Evolutionary conservation across 2,113 vertebrate species (phyloP).

Genomic region (Pica pica): DNA sequence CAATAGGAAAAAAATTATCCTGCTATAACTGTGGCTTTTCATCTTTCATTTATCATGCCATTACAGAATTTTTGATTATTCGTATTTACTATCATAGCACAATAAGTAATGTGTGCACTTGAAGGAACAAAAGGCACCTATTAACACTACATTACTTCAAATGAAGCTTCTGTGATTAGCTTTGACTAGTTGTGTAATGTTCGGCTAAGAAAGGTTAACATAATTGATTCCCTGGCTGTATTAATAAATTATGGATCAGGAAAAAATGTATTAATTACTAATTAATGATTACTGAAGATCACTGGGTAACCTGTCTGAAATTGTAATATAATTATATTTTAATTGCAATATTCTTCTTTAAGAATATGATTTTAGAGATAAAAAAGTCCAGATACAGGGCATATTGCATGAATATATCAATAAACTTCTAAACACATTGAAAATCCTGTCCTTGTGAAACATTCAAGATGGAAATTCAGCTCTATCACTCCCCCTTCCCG

Average conservation of each 20-base stretch:
- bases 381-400: background rate
- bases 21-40: background rate
- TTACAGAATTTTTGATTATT: background rate
- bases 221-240: background rate
- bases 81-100: background rate
- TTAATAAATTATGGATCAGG: background rate
- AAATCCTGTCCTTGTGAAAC: background rate
- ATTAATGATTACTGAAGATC: background rate
- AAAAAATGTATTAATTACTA: background rate
- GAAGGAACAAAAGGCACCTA: background rate
- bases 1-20: background rate
- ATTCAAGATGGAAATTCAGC: background rate
- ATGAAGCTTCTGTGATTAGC: background rate
- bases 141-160: background rate
- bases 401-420: background rate
- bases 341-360: background rate
- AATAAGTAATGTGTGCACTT: background rate
- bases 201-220: background rate
- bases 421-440: background rate
- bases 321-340: background rate
- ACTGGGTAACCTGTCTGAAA: background rate
- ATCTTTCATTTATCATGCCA: background rate
- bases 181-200: background rate
- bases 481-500: background rate
- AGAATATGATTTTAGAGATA: background rate